Conservation (phyloP, 2,888 invertebrate species). For the Empis stercorea region DNA sequence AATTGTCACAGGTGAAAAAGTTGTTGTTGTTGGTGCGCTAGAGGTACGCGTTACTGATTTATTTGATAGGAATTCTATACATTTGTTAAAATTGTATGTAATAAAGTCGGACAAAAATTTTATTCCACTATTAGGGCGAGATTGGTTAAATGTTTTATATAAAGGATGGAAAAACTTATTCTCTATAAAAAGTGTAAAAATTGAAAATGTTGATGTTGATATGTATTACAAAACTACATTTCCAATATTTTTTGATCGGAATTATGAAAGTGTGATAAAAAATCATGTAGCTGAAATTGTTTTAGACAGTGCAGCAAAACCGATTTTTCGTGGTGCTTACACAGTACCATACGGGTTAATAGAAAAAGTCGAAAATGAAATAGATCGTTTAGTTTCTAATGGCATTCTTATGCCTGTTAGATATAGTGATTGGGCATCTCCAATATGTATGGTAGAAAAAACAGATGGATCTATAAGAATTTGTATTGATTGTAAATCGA, state of each 20-base stretch:
- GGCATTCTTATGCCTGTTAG: constrained; percentile 16
- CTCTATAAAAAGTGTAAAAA: neutral
- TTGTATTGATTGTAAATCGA: constrained; percentile 23
- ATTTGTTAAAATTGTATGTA: constrained; percentile 8
- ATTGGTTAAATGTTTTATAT: constrained; percentile 9
- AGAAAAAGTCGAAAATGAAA: constrained; percentile 9
- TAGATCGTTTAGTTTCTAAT: constrained; percentile 3
- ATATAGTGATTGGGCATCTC: constrained; percentile 19
- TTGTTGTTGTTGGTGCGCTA: constrained; percentile 7
- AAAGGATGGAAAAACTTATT: constrained; percentile 3
- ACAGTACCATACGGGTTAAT: constrained; percentile 5
- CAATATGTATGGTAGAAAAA: constrained; percentile 22
- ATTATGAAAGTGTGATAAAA: constrained; percentile 5
- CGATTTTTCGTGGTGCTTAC: constrained; percentile 9
- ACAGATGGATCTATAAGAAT: constrained; percentile 15
- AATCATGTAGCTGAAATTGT: constrained; percentile 6
- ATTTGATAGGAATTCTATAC: neutral
- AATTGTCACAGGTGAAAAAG: constrained; percentile 6
- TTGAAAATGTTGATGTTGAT: neutral
- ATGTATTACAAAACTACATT: neutral
- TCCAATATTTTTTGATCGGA: neutral
- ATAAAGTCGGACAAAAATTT: constrained; percentile 7
- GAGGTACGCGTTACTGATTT: constrained; percentile 2
- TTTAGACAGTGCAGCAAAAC: constrained; percentile 8
- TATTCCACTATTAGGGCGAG: constrained; percentile 7